phyloP scores from a whole-genome alignment of 2,797 vertebrate genomes.

The Molossus alvarezi region DNA sequence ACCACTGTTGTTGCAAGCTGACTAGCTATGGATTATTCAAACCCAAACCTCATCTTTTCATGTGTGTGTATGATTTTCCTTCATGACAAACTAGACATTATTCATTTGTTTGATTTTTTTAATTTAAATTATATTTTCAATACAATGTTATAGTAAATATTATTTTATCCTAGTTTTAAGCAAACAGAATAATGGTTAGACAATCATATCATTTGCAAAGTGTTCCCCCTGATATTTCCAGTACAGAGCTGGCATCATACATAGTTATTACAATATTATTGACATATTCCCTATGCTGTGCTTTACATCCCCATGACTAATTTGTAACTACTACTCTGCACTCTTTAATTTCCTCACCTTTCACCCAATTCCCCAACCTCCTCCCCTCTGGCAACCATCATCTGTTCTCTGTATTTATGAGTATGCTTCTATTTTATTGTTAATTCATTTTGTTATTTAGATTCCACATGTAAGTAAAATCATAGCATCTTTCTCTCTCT shows the following conservation, averaged over 20 bases:
- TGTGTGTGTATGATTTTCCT: background rate
- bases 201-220: background rate
- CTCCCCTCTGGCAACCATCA: background rate
- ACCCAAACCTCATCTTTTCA: background rate
- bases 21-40: background rate
- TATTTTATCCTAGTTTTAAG: background rate
- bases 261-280: background rate
- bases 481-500: background rate
- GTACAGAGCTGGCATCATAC: background rate
- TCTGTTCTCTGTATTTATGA: background rate
- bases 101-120: background rate
- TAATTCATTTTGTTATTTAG: background rate
- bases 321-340: background rate
- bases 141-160: background rate
- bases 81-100: background rate
- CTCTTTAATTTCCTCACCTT: background rate
- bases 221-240: background rate
- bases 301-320: background rate
- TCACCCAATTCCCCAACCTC: background rate
- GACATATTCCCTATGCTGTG: background rate
- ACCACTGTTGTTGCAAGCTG: background rate
- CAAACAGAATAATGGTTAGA: background rate
- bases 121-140: background rate
- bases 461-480: background rate
- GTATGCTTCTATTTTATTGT: background rate